Evolutionary conservation across 2,888 invertebrate genomes (phyloP).

Genomic region (Rugalucina vietnamica): DNA sequence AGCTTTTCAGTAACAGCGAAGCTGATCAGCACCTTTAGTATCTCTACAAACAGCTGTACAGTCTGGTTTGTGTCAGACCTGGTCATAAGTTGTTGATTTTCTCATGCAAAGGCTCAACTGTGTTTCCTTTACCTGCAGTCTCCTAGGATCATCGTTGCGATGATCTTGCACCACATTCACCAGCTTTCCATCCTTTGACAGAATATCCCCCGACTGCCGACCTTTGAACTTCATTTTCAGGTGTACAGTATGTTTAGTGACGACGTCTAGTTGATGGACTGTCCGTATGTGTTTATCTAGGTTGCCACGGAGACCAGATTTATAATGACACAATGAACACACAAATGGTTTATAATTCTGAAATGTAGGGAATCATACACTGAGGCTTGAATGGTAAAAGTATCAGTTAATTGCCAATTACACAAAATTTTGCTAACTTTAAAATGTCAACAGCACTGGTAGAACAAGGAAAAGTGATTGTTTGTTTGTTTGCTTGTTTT

Average conservation of each 20-base stretch:
- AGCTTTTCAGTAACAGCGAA: too few species aligned
- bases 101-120: too few species aligned
- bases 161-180: background rate
- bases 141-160: background rate
- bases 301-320: slow-evolving; percentile 56
- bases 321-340: slow-evolving; percentile 49
- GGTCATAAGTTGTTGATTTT: too few species aligned
- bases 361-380: background rate
- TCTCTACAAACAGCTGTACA: too few species aligned
- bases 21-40: too few species aligned
- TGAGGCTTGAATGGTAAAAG: background rate
- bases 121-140: slow-evolving; percentile 7
- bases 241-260: slow-evolving; percentile 51
- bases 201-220: slow-evolving; percentile 39
- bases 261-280: slow-evolving; percentile 52
- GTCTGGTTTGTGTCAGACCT: too few species aligned
- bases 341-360: slow-evolving; percentile 52
- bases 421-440: too few species aligned
- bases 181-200: slow-evolving; percentile 39
- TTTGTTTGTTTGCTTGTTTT: too few species aligned
- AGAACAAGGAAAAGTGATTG: too few species aligned
- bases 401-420: too few species aligned
- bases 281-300: slow-evolving; percentile 57
- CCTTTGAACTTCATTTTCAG: slow-evolving; percentile 47
- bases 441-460: too few species aligned